phyloP scores from a whole-genome alignment of 2,113 vertebrate species.

The Neolamprologus brichardi region DNA sequence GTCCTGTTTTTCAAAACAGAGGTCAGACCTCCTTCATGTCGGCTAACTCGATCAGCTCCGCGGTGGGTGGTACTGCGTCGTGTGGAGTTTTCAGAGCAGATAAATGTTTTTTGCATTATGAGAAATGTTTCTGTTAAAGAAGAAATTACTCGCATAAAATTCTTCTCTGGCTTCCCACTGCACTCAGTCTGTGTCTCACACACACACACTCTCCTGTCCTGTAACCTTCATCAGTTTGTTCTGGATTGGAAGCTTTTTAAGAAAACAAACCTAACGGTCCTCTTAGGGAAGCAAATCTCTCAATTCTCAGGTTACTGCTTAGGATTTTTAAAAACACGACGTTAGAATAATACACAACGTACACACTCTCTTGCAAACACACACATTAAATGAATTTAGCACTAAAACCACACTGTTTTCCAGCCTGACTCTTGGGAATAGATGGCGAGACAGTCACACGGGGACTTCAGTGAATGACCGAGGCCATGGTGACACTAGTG shows the following conservation, averaged over 20 bases:
- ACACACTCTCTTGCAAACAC: not conserved
- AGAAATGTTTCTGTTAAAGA: not conserved
- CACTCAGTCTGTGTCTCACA: not conserved
- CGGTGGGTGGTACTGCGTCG: conserved; percentile 54
- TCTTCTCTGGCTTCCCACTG: not conserved
- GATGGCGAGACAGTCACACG: not conserved
- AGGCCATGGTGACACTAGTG: not conserved
- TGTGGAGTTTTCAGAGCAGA: not conserved
- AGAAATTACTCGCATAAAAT: not conserved
- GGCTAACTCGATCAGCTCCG: conserved; percentile 48
- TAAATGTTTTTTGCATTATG: not conserved
- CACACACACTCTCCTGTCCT: not conserved
- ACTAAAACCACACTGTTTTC: not conserved
- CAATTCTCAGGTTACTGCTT: conserved; percentile 40
- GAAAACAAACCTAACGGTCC: conserved; percentile 37
- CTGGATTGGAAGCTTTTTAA: conserved; percentile 26
- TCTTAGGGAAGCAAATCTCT: conserved; percentile 15
- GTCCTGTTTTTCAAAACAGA: conserved; percentile 32
- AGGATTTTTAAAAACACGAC: conserved; percentile 14
- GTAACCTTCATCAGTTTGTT: conserved; percentile 29
- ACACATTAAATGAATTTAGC: not conserved
- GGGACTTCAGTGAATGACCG: not conserved
- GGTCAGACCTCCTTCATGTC: conserved; percentile 44
- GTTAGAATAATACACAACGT: conserved; percentile 43
- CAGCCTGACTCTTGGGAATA: not conserved